These are phyloP conservation scores for Colistium nudipinnis DNA, from an alignment of 2,113 vertebrate genomes.

Conservation along the genomic window DNA sequence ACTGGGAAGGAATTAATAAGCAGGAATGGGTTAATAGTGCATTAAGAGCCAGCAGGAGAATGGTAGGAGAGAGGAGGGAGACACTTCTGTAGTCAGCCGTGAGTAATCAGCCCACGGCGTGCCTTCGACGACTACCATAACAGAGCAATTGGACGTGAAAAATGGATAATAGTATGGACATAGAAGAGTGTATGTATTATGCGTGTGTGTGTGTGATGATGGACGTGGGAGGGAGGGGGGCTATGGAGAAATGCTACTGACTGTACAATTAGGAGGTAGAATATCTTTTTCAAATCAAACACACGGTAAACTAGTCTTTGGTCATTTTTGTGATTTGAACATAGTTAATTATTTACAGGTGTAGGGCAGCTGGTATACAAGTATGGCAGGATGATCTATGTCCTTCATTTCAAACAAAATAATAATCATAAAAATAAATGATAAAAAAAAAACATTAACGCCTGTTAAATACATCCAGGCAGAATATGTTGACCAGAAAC, in stretches of 20 bases:
- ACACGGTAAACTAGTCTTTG: constrained; percentile 3
- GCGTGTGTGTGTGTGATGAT: constrained; percentile 28
- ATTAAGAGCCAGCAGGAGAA: constrained; percentile 98
- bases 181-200: constrained; percentile 85
- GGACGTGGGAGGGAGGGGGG: constrained; percentile 45
- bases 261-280: constrained; percentile 45
- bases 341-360: neutral
- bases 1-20: constrained; percentile 99
- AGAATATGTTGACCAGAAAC: too few species aligned
- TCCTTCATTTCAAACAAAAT: neutral
- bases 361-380: neutral
- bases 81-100: constrained; percentile 99
- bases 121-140: constrained; percentile 99
- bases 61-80: constrained; percentile 91
- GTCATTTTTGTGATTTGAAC: constrained; percentile 21
- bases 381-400: neutral
- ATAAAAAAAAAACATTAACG: too few species aligned
- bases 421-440: neutral
- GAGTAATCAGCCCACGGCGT: constrained; percentile 99
- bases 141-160: constrained; percentile 99
- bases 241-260: constrained; percentile 59
- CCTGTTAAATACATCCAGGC: too few species aligned
- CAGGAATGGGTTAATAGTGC: constrained; percentile 99
- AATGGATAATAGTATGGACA: constrained; percentile 99
- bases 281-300: constrained; percentile 31